These are phyloP conservation scores for Ctenomys sociabilis DNA, from an alignment of 2,113 vertebrate species.

Conservation along the genomic window DNA sequence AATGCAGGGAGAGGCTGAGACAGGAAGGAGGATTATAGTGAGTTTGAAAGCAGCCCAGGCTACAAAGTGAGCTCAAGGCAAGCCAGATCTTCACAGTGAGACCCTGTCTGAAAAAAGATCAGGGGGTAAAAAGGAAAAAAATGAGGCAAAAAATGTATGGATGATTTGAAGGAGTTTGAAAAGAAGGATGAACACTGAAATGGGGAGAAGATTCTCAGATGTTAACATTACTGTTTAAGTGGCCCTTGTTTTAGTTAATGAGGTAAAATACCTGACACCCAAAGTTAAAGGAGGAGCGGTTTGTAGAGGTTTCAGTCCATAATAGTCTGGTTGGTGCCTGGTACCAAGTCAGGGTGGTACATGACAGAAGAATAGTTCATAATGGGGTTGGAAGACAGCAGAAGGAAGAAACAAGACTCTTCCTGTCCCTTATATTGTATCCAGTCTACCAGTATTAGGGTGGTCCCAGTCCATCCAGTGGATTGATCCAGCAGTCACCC, in stretches of 20 bases:
- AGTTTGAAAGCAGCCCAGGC: too few species aligned
- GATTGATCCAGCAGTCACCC: not conserved
- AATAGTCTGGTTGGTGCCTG: not conserved
- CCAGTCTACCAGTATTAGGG: not conserved
- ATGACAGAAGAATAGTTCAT: not conserved
- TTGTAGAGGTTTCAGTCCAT: not conserved
- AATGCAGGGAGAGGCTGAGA: not conserved
- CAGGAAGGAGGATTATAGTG: too few species aligned
- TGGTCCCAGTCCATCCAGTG: not conserved
- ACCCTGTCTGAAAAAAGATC: too few species aligned
- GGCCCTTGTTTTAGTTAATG: not conserved
- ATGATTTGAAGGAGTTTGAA: not conserved
- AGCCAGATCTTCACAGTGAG: too few species aligned
- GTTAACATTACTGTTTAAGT: not conserved
- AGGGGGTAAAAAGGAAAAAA: not conserved
- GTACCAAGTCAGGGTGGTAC: not conserved
- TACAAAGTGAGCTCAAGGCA: too few species aligned
- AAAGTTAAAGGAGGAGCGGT: not conserved
- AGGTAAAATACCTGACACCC: not conserved
- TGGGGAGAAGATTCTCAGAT: not conserved
- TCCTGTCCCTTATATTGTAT: not conserved
- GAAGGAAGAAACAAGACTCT: not conserved
- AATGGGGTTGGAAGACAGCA: not conserved
- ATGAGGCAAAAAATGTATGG: not conserved
- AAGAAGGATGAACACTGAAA: not conserved